Base-by-base conservation (phyloP, 2,797 vertebrate genomes). In the Accipiter badius region DNA sequence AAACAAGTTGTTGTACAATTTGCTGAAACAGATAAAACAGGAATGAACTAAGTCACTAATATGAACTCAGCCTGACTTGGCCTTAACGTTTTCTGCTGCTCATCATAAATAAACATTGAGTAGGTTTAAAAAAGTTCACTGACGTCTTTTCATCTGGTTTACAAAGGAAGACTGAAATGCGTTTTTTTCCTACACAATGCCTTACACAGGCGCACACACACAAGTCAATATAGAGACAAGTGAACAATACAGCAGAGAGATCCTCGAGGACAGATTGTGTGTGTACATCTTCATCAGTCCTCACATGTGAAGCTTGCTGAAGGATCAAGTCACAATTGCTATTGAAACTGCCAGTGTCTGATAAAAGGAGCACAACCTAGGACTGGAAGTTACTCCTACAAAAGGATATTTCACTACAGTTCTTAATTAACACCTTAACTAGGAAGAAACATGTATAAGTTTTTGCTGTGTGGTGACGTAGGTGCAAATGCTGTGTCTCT, bases 1-100 rank as follows among this genome's bases (percentile, higher is more conserved):
- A 98, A 98, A 96, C 99, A 99, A 66, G 97, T 98, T 76, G 98
- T 98, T 67, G 98, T 99, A 94, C 99, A 99, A 96, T 99, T 99
- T 66, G 98, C 99, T 99, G 96, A 94, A 92, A 91, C 73, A 89
- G 95, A 94, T 33, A 91, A 82, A 96, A 80, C 47, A 92, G 29
- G 87, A 89, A 82, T 19, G 0, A 88, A 39, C 19, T 7, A 66
- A 87, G 24, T 85, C 10, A 47, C 71, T 82, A 58, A 69, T 18
- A 84, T 2, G 40, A 85, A 46, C 35, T 74, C 39, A 39, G 22
- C n/a, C 54, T 80, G 49, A 62, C 46, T 58, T 72, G 69, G 46
- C 59, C 20, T 17, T 79, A 50, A 37, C 26, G 13, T 47, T 76
- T 93, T 76, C 70, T 87, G 55, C 19, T 89, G 37, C 40, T 89